Conservation (phyloP, 64 coral and sea anemone species). For the Trachythela sp. region DNA sequence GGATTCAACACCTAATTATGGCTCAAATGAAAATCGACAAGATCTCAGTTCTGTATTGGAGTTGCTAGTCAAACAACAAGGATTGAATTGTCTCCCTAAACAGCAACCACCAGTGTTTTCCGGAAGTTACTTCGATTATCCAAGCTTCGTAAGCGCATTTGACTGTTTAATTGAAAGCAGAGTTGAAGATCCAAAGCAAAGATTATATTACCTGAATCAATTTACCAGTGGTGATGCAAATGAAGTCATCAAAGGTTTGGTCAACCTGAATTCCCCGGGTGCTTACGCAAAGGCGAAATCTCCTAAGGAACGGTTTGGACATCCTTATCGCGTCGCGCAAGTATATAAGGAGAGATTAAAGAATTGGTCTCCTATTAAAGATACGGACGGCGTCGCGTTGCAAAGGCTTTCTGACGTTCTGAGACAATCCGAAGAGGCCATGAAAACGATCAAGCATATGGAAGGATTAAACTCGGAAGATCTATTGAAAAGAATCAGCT, state of each 20-base stretch:
- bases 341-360: slow-evolving; percentile 38
- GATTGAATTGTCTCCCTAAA: slow-evolving; percentile 11
- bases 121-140: slow-evolving; percentile 37
- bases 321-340: slow-evolving; percentile 40
- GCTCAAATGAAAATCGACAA: not conserved
- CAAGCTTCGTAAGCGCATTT: slow-evolving; percentile 47
- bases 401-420: not conserved
- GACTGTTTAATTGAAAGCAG: slow-evolving; percentile 34
- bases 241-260: slow-evolving; percentile 41
- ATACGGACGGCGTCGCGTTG: not conserved
- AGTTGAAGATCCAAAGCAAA: slow-evolving; percentile 34
- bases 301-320: slow-evolving; percentile 47
- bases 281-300: slow-evolving; percentile 40
- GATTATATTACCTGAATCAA: slow-evolving; percentile 33
- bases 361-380: slow-evolving; percentile 27
- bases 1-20: too few species aligned
- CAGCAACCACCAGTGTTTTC: slow-evolving; percentile 39
- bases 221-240: slow-evolving; percentile 47
- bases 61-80: slow-evolving; percentile 32
- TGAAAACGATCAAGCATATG: not conserved
- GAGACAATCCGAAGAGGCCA: not conserved
- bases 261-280: slow-evolving; percentile 30
- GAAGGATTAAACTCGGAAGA: not conserved
- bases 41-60: slow-evolving; percentile 28
- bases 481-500: not conserved